These are phyloP conservation scores for Microplitis mediator DNA, from an alignment of 1,140 invertebrate species.

Conservation along the genomic window DNA sequence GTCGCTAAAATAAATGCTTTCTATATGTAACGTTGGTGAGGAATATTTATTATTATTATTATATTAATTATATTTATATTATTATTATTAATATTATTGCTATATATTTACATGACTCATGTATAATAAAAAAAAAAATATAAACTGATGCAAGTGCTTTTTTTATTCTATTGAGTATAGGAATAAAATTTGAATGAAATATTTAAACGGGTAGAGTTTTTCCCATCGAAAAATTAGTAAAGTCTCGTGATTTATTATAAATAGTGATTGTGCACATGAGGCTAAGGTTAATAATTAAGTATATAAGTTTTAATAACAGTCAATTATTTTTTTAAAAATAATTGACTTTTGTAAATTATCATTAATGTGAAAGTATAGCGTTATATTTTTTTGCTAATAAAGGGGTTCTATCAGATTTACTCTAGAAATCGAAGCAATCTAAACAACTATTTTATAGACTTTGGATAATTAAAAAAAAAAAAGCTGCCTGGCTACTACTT, in stretches of 20 bases:
- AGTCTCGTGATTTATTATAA: too few species aligned
- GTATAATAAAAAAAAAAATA: neutral
- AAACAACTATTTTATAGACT: neutral
- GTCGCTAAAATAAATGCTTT: slow-evolving; percentile 56
- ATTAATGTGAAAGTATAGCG: slow-evolving; percentile 10
- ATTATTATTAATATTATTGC: slow-evolving; percentile 47
- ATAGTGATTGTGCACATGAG: too few species aligned
- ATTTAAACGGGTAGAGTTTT: too few species aligned
- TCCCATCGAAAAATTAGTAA: too few species aligned
- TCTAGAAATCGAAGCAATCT: neutral
- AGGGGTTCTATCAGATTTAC: too few species aligned
- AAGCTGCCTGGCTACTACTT: too few species aligned
- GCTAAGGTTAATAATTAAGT: neutral
- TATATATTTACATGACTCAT: slow-evolving; percentile 17
- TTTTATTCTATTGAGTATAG: too few species aligned
- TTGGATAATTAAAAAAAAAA: too few species aligned
- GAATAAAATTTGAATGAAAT: too few species aligned
- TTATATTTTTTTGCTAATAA: slow-evolving; percentile 10
- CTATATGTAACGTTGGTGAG: slow-evolving; percentile 53
- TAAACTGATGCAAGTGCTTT: slow-evolving; percentile 2
- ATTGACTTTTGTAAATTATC: neutral
- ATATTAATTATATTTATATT: slow-evolving; percentile 25
- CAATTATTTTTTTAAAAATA: neutral
- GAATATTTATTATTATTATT: slow-evolving; percentile 44
- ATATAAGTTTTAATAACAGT: neutral